These are phyloP conservation scores for Pipistrellus kuhlii DNA, from an alignment of 2,797 vertebrate species.

Conservation along the genomic window DNA sequence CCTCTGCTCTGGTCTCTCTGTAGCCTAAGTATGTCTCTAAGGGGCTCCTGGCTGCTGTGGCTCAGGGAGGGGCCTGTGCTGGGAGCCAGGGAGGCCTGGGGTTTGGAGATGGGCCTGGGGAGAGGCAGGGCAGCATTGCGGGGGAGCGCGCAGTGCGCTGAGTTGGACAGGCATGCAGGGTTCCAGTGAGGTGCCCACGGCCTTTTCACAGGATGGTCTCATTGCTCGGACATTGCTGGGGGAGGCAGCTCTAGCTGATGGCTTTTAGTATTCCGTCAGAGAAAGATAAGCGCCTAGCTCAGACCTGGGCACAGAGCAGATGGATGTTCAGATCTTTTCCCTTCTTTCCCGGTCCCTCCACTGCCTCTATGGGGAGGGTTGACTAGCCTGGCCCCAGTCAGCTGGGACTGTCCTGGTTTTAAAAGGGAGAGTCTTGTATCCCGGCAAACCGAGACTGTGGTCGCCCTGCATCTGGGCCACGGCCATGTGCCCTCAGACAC, in stretches of 20 bases:
- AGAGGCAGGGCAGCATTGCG: fast-evolving
- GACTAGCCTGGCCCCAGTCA: neutral
- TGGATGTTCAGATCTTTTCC: neutral
- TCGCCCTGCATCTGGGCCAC: neutral
- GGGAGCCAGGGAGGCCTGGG: too few species aligned
- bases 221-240: neutral
- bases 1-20: neutral
- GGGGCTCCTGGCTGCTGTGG: neutral
- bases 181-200: fast-evolving
- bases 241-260: neutral
- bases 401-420: neutral
- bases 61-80: neutral
- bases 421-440: neutral
- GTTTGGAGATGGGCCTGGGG: neutral
- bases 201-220: too few species aligned
- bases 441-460: neutral
- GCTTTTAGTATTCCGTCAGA: fast-evolving
- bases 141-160: neutral
- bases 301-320: too few species aligned
- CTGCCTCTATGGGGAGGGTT: neutral
- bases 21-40: neutral
- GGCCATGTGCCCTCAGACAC: neutral
- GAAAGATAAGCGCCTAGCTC: neutral
- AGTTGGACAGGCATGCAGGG: neutral
- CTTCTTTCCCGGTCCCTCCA: neutral